A percentile compares a stretch with the other conserved stretches of the same genome.
Evolutionary conservation across 1,140 invertebrate genomes (phyloP).

Genomic region (Colletes latitarsis): DNA sequence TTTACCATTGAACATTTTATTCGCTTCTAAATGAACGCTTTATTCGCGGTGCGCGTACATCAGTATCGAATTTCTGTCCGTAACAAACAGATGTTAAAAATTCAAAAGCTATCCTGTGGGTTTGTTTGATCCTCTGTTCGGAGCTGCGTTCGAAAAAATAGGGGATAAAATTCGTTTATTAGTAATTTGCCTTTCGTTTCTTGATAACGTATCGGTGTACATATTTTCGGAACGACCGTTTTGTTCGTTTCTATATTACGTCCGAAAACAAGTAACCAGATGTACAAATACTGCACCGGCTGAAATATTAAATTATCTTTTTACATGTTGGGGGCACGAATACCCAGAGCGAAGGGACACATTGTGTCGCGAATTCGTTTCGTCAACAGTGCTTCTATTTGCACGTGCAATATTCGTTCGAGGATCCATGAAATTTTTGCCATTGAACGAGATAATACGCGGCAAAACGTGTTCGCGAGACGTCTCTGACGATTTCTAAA

Average conservation of each 20-base stretch:
- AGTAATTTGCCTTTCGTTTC: neutral
- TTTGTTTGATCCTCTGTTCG: too few relatives aligned
- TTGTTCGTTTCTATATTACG: too few relatives aligned
- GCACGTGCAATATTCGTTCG: too few relatives aligned
- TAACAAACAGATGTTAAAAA: slow-evolving; percentile 19
- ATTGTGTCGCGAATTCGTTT: neutral
- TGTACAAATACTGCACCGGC: too few relatives aligned
- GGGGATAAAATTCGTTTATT: neutral
- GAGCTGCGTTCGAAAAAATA: neutral
- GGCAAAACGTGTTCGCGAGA: neutral
- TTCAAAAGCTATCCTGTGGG: neutral
- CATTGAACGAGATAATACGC: too few relatives aligned
- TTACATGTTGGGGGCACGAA: too few relatives aligned
- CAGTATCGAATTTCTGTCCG: neutral
- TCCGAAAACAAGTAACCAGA: too few relatives aligned
- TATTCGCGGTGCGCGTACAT: neutral
- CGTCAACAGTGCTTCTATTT: neutral
- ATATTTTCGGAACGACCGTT: neutral
- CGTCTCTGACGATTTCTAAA: too few relatives aligned
- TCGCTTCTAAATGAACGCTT: neutral
- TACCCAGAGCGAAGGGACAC: too few relatives aligned
- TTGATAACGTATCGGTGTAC: neutral
- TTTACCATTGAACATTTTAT: neutral
- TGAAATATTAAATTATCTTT: too few relatives aligned
- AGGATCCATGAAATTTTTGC: neutral